Evolutionary conservation across 2,797 vertebrate species (phyloP).

Genomic region (Pangasius mekongensis): DNA sequence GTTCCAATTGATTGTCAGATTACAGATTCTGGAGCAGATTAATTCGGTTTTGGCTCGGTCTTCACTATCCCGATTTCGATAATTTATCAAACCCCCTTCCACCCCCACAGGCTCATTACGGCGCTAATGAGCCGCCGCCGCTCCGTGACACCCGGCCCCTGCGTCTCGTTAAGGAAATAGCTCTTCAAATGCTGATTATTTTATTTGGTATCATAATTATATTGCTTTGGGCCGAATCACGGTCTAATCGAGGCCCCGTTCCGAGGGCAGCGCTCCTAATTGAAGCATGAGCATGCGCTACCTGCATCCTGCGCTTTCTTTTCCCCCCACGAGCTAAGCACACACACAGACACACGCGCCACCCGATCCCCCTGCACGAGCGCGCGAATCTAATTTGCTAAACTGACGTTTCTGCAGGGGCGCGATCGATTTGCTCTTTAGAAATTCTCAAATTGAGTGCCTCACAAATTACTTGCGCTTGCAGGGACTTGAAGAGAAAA

Average conservation of each 20-base stretch:
- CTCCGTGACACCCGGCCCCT: slow-evolving; percentile 96
- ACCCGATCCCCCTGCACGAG: neutral
- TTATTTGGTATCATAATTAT: slow-evolving; percentile 99
- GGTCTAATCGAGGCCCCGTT: slow-evolving; percentile 94
- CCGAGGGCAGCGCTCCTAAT: slow-evolving; percentile 93
- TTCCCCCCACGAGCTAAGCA: slow-evolving; percentile 68
- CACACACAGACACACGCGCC: slow-evolving; percentile 69
- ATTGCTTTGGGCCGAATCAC: slow-evolving; percentile 99
- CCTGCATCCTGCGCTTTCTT: slow-evolving; percentile 53
- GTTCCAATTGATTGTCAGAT: slow-evolving; percentile 54
- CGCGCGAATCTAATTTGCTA: slow-evolving; percentile 91
- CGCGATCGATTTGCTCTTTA: slow-evolving; percentile 95
- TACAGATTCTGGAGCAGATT: slow-evolving; percentile 72
- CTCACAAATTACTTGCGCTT: slow-evolving; percentile 72
- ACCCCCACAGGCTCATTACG: slow-evolving; percentile 90
- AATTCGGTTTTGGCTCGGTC: slow-evolving; percentile 80
- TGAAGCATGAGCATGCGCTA: slow-evolving; percentile 87
- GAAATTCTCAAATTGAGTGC: slow-evolving; percentile 90
- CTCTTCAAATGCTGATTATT: slow-evolving; percentile 99
- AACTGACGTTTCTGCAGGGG: slow-evolving; percentile 91
- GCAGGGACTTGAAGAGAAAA: neutral
- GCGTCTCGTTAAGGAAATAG: slow-evolving; percentile 98
- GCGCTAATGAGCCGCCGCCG: slow-evolving; percentile 95
- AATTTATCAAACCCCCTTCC: neutral
- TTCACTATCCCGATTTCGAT: slow-evolving; percentile 80